Evolutionary conservation across 2,888 invertebrate species (phyloP), one percentile per base, ranked within the genome.

Genomic region (Julus scanicus): DNA sequence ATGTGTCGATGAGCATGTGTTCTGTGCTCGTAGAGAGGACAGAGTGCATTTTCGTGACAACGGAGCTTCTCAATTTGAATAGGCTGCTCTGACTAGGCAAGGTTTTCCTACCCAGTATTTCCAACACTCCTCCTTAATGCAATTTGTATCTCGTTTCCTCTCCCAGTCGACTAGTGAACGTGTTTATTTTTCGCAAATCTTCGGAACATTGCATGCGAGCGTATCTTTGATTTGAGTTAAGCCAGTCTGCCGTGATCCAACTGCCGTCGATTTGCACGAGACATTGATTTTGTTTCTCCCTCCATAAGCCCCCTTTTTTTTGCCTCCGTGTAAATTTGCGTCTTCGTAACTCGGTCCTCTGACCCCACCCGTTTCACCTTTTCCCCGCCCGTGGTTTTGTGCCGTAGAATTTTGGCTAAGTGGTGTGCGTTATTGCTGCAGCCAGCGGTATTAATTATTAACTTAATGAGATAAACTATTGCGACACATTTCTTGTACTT

Each of bases 401-500:
- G 71, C 71, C 71, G 71, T 71, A 71, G 71, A 71, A 71, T 29
- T 71, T 71, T 71, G 71, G 71, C n/a, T 71, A 71, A 71, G 71
- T 71, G 71, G 71, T 71, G 71, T 71, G 71, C 71, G 71, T 71
- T 9, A 29, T 29, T 15, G 71, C 71, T 20, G 71, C 71, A 71
- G 71, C 71, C 71, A 17, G 71, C 29, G 71, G 20, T 71, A 71
- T 71, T 71, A 39, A 84, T 20, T 39, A 39, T 86, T 87, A 87
- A 87, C 87, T 87, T 87, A 87, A 71, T 71, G 49, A 57, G 17
- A 87, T 17, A 86, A 86, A 49, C 48, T 48, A 86, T 40, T n/a
- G 40, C 80, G 87, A 87, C 40, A 53, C 63, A 84, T 49, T 86
- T 71, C 87, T 71, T 87, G 87, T 87, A 87, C 87, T 87, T 87